Evolutionary conservation across 1,140 invertebrate species (phyloP), one percentile per base, ranked within the genome.

Genomic region (Caenorhabditis tropicalis): DNA sequence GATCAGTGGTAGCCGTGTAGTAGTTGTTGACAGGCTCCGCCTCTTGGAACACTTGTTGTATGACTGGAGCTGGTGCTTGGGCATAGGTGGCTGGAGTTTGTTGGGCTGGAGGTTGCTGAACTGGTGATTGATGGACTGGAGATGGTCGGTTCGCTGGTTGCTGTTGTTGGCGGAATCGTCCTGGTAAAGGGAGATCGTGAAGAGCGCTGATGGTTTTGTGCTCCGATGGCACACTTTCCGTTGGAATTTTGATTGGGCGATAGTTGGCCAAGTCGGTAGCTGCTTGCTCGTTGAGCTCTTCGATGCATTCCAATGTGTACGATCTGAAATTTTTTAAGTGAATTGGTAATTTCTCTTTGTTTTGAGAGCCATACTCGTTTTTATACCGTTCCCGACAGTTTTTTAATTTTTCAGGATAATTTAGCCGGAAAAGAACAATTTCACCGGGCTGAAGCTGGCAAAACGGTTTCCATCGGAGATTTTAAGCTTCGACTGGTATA

Each of bases 31-130:
- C 1, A 15, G 29, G 31, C 5, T 36, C 31, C 12, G 60, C 5
- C 16, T 70, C 60, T 12, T 70, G 60, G 60, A 70, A 70, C 9
- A 70, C 31, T n/a, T 70, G 60, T 27, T 70, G 60, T 15, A 70
- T 70, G 31, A 4, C 31, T 39, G 60, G 60, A 36, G 21, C n/a
- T n/a, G 60, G 31, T n/a, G 60, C 24, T 10, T 58, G 21, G 9
- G 9, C 53, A 29, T 27, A 21, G 36, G 60, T 27, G 27, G 60
- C 29, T 70, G 19, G 27, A 58, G 2, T 27, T 51, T 12, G 49
- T 7, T 51, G 15, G 49, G 49, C 49, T 51, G 16, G 49, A 19
- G n/a, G 49, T n/a, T n/a, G 49, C 49, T n/a, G n/a, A 51, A 6
- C 2, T 0, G 15, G 12, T n/a, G 49, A n/a, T n/a, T n/a, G n/a